Percentiles rank a stretch among this genome's conserved stretches.
phyloP scores from a whole-genome alignment of 2,113 vertebrate genomes.

The Antechinus flavipes region DNA sequence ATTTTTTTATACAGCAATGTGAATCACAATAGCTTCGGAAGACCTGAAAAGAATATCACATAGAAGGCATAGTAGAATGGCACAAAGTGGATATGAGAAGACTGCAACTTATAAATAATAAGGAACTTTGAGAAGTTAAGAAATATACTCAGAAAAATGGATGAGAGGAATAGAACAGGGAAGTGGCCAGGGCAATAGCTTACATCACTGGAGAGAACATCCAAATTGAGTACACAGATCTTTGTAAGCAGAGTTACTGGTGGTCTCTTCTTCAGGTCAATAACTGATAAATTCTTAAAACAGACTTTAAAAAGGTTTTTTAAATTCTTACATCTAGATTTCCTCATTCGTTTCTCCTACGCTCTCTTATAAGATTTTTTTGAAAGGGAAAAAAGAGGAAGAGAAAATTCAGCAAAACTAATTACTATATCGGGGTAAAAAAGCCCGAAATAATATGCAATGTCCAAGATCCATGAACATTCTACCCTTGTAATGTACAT shows the following conservation, averaged over 20 bases:
- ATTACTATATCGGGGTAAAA: background rate
- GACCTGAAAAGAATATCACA: background rate
- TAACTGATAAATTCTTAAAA: background rate
- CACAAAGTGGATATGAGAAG: background rate
- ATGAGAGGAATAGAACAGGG: background rate
- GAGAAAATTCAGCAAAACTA: too few species aligned
- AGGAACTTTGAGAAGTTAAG: background rate
- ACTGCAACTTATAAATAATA: background rate
- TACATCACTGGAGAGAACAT: background rate
- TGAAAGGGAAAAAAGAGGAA: too few species aligned
- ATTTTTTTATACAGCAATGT: background rate
- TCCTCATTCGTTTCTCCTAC: too few species aligned
- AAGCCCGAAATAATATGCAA: background rate
- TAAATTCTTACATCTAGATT: background rate
- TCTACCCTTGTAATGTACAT: background rate
- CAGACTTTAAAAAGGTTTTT: background rate
- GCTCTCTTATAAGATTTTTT: too few species aligned
- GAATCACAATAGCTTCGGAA: background rate
- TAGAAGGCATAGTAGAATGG: background rate
- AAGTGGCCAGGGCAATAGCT: background rate
- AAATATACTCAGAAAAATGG: background rate
- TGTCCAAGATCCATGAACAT: background rate
- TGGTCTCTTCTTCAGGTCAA: background rate
- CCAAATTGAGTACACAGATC: background rate
- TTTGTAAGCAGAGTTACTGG: background rate